These are phyloP conservation scores for Stramonita haemastoma DNA, from an alignment of 2,888 invertebrate species.

Conservation along the genomic window DNA sequence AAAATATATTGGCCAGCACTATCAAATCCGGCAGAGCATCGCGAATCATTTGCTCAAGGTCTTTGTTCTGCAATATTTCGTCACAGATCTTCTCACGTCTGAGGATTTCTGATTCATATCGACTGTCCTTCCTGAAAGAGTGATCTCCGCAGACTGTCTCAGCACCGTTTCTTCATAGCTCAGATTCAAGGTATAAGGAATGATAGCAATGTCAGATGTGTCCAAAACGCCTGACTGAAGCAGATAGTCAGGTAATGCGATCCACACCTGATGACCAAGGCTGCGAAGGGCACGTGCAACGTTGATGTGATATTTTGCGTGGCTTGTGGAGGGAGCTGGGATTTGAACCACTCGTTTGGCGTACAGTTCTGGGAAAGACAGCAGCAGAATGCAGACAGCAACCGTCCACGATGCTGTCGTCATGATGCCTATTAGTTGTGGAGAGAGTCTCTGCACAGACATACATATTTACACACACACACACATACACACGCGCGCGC, in stretches of 20 bases:
- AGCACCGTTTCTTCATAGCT: background rate
- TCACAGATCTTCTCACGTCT: background rate
- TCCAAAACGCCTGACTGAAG: background rate
- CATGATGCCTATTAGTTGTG: no score
- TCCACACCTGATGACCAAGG: background rate
- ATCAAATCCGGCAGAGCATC: background rate
- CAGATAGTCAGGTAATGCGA: background rate
- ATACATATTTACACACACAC: no score
- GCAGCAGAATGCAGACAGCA: no score
- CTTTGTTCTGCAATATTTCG: no score
- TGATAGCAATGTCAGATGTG: background rate
- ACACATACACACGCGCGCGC: no score
- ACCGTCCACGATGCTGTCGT: no score
- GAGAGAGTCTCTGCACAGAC: no score
- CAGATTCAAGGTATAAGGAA: background rate
- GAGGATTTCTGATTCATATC: no score
- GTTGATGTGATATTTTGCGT: background rate
- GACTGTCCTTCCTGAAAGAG: background rate
- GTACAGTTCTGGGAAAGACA: background rate
- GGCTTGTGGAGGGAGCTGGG: background rate
- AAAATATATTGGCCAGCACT: background rate
- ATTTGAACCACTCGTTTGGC: slow-evolving; percentile 33
- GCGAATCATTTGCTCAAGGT: background rate
- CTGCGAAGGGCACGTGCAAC: background rate
- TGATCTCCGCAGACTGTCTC: background rate